Evolutionary conservation across 2,888 invertebrate genomes (phyloP), one percentile per base, ranked within the genome.

Genomic region (Gerosis bhagava): DNA sequence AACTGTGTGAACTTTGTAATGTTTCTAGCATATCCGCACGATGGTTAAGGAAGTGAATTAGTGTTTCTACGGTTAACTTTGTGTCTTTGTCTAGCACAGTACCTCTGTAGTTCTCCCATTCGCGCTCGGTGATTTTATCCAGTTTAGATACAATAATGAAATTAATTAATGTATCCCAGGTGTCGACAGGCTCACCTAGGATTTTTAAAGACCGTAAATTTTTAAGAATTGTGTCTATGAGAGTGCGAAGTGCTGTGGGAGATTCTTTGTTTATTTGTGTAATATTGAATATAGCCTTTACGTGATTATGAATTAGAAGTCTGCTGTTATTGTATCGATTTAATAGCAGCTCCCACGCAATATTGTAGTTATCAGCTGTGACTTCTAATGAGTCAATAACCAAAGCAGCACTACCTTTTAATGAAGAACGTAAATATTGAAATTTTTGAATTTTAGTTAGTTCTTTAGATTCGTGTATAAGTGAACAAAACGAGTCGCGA

Each of bases 161-260:
- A 39, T 50, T 54, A 22, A 56, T 35, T 1, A 56, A 5, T 1
- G 51, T 54, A 21, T 52, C 52, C 52, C 54, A 57, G 3, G 19
- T 26, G 6, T 51, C 50, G 3, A 44, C 49, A 3, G 53, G 51
- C 26, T 53, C 56, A 11, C 37, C 45, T 34, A 56, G 19, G 24
- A 49, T 26, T 24, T 54, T 53, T 15, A 59, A 29, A 24, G 54
- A 49, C 2, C 56, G 50, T 41, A 59, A 45, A 29, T 59, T 59
- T 11, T 49, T 29, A 24, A 49, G 40, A 21, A 52, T 31, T 8
- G 32, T 42, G 22, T 58, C 58, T 8, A 53, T 56, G 5, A 59
- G 13, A 26, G 45, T 54, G 11, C 56, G 39, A 7, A 58, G 36
- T 16, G 22, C 26, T n/a, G 12, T 6, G 5, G 42, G 41, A 3